Conservation (phyloP, 2,113 vertebrate genomes). For the Bujurquina vittata region DNA sequence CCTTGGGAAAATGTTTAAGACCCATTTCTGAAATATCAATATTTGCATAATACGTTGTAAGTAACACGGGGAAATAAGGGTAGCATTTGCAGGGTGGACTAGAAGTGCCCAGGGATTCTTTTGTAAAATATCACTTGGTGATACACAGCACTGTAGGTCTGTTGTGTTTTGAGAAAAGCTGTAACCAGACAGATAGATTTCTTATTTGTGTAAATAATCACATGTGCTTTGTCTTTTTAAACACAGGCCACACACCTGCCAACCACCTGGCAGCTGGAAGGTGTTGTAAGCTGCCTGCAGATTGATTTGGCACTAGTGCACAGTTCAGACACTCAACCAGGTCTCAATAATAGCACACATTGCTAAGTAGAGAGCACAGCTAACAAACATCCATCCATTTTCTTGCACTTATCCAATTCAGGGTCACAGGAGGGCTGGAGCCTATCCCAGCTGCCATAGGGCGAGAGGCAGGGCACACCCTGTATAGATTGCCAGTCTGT, state of each 20-base stretch:
- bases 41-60: constrained; percentile 47
- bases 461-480: too few species aligned
- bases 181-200: constrained; percentile 18
- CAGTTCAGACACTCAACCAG: constrained; percentile 1
- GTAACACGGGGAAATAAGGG: constrained; percentile 22
- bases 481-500: too few species aligned
- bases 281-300: constrained; percentile 17
- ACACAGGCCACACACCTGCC: constrained; percentile 40
- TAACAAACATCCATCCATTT: background rate
- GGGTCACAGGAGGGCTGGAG: too few species aligned
- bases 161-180: background rate
- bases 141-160: background rate
- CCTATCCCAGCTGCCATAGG: too few species aligned
- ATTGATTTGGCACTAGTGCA: constrained; percentile 34
- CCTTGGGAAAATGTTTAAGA: constrained; percentile 29
- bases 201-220: constrained; percentile 30
- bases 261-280: constrained; percentile 42
- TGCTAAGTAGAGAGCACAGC: constrained; percentile 2
- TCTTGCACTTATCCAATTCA: too few species aligned
- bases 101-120: background rate
- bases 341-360: constrained; percentile 10
- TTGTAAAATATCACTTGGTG: background rate
- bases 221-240: constrained; percentile 33
- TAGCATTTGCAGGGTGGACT: constrained; percentile 1
- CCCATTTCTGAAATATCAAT: constrained; percentile 41